A percentile compares a stretch with the other conserved stretches of the same genome.
Conservation (phyloP, 2,797 vertebrate genomes). For the Echeneis naucrates region DNA sequence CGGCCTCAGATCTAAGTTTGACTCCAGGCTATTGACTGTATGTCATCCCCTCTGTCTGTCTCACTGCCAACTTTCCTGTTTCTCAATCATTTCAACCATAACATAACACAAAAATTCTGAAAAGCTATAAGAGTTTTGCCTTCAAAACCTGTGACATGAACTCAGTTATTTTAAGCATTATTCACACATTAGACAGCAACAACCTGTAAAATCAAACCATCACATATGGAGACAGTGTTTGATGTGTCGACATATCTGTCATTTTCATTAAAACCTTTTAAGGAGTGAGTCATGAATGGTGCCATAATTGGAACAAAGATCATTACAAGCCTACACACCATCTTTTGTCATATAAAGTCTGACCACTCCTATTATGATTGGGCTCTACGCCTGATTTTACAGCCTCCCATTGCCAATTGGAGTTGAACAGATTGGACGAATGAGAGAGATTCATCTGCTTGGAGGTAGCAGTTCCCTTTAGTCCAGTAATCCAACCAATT, state of each 20-base stretch:
- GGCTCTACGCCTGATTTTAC: conserved; percentile 78
- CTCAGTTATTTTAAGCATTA: not conserved
- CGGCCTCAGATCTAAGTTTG: too few relatives aligned
- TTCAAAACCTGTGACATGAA: not conserved
- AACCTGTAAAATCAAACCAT: not conserved
- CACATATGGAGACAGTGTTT: conserved; percentile 4
- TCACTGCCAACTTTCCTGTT: too few relatives aligned
- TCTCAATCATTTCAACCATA: too few relatives aligned
- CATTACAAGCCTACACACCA: conserved; percentile 67
- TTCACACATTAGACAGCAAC: not conserved
- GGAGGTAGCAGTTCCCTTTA: conserved; percentile 69
- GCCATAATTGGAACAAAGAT: conserved; percentile 68
- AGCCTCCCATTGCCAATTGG: conserved; percentile 75
- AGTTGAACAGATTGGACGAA: conserved; percentile 78
- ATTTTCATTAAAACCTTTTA: conserved; percentile 55
- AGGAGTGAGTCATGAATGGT: conserved; percentile 64
- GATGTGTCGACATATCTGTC: conserved; percentile 22
- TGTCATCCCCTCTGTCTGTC: too few relatives aligned
- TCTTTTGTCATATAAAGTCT: conserved; percentile 76
- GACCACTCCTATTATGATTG: conserved; percentile 74
- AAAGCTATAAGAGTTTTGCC: not conserved
- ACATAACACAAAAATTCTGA: too few relatives aligned
- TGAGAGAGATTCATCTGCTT: conserved; percentile 73
- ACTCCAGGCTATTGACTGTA: too few relatives aligned
- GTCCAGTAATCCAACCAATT: conserved; percentile 73